phyloP scores from a whole-genome alignment of 2,113 vertebrate species.

The Perccottus glenii region DNA sequence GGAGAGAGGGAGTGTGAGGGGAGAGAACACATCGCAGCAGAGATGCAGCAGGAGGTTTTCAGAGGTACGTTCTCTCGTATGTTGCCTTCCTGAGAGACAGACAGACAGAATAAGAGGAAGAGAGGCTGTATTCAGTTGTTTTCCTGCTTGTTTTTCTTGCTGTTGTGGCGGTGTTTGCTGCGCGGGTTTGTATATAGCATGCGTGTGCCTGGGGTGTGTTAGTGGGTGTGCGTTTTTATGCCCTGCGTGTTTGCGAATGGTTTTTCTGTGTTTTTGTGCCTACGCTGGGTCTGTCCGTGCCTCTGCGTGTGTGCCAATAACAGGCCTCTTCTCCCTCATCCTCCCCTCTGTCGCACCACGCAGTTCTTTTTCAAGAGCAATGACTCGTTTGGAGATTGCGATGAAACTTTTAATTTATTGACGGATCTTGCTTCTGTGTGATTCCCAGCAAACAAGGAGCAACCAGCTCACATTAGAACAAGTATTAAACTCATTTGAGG shows the following conservation, averaged over 20 bases:
- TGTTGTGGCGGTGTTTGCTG: conserved; percentile 64
- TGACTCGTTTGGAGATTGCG: conserved; percentile 75
- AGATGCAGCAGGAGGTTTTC: conserved; percentile 85
- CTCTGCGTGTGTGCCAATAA: conserved; percentile 67
- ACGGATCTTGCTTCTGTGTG: conserved; percentile 33
- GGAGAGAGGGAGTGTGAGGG: conserved; percentile 75
- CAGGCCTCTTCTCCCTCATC: conserved; percentile 82
- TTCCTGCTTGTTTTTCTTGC: conserved; percentile 69
- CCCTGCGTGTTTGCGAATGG: conserved; percentile 58
- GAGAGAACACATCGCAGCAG: conserved; percentile 85
- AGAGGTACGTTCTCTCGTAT: conserved; percentile 85
- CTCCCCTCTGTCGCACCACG: conserved; percentile 81
- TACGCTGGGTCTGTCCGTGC: conserved; percentile 27
- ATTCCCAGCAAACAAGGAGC: conserved; percentile 33
- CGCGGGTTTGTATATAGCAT: conserved; percentile 61
- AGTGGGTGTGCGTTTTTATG: conserved; percentile 63
- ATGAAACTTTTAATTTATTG: conserved; percentile 75
- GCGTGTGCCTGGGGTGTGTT: conserved; percentile 61
- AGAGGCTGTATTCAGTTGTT: conserved; percentile 71
- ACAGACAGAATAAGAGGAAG: conserved; percentile 71
- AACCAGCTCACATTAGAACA: conserved; percentile 35
- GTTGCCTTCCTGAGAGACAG: conserved; percentile 79
- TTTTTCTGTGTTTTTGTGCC: conserved; percentile 43
- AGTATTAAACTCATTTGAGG: conserved; percentile 51
- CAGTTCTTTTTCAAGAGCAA: conserved; percentile 82